phyloP scores from a whole-genome alignment of 2,797 vertebrate genomes.

The Squalus acanthias region DNA sequence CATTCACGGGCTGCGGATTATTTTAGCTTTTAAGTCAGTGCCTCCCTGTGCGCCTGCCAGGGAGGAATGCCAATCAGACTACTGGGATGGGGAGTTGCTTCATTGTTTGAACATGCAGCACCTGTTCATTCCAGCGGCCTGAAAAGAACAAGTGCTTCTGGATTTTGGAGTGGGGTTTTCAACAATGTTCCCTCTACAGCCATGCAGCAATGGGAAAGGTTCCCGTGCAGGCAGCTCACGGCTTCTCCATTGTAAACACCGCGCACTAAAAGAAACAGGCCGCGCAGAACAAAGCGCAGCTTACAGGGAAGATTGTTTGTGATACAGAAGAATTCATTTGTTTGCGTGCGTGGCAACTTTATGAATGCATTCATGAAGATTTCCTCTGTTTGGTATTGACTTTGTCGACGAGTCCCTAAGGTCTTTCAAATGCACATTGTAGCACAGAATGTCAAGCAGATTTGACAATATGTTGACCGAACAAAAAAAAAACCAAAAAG shows the following conservation, averaged over 20 bases:
- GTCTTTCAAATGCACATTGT: neutral
- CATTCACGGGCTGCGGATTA: neutral
- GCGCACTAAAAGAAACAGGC: no score
- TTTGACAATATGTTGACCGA: neutral
- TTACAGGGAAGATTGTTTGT: neutral
- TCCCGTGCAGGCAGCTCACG: no score
- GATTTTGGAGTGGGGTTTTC: neutral
- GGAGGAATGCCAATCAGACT: neutral
- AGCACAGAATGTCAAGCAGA: neutral
- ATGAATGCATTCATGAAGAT: neutral
- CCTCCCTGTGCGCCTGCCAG: neutral
- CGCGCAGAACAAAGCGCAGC: no score
- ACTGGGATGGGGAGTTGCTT: neutral
- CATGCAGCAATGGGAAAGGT: no score
- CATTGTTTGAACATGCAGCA: neutral
- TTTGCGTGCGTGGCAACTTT: neutral
- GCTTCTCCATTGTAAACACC: no score
- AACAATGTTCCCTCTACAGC: no score
- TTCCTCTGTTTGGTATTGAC: neutral
- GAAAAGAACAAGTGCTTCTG: no score
- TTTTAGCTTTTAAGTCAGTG: neutral
- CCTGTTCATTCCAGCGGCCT: neutral
- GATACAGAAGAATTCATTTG: neutral
- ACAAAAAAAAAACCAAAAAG: neutral
- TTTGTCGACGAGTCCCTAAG: neutral